A percentile compares a stretch with the other conserved stretches of the same genome.
Evolutionary conservation across 1,140 invertebrate species (phyloP).

Genomic region (Polypedilum vanderplanki): DNA sequence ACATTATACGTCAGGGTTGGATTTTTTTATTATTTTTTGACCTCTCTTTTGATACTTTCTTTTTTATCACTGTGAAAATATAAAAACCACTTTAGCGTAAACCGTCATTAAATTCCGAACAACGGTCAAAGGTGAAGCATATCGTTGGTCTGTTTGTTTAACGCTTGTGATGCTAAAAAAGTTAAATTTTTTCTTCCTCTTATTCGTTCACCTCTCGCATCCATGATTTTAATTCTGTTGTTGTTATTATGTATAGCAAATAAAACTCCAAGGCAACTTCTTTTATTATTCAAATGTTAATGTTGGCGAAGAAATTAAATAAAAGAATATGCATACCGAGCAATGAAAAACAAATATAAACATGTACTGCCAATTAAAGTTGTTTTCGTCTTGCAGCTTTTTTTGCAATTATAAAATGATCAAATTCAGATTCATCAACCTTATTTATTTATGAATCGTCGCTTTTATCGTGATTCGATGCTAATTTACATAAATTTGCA

Average conservation of each 20-base stretch:
- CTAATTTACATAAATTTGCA: constrained; percentile 9
- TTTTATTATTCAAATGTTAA: not conserved
- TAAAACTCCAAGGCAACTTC: not conserved
- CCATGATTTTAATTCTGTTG: no score
- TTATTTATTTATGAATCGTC: not conserved
- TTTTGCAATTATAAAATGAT: not conserved
- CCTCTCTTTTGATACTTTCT: not conserved
- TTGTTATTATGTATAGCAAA: no score
- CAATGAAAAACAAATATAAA: not conserved
- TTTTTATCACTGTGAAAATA: not conserved
- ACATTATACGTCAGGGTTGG: not conserved
- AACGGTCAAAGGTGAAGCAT: not conserved
- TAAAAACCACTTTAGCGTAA: constrained; percentile 18
- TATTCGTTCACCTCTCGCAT: no score
- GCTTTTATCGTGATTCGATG: not conserved
- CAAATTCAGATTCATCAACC: not conserved
- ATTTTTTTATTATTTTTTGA: not conserved
- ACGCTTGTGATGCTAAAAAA: no score
- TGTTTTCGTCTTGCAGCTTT: not conserved
- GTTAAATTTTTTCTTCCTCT: no score
- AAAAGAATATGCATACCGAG: not conserved
- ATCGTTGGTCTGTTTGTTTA: not conserved
- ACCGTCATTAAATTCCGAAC: not conserved
- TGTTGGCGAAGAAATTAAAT: not conserved
- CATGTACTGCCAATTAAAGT: not conserved